Conservation (phyloP, 2,888 invertebrate species). For the Seira ritae region DNA sequence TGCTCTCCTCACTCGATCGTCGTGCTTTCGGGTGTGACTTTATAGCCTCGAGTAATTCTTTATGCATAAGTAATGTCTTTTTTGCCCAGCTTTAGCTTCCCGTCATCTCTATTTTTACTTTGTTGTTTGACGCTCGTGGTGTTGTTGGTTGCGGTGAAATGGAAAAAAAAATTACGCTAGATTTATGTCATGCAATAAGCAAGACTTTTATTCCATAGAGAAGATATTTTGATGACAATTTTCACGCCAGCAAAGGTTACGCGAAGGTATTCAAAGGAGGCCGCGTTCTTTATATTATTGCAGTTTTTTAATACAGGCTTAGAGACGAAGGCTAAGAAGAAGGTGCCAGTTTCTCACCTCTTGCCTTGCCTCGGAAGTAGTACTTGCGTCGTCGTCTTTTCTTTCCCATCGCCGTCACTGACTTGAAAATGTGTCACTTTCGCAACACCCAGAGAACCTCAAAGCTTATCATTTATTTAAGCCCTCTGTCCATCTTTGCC, state of each 20-base stretch:
- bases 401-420: too few relatives aligned
- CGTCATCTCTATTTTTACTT: slow-evolving; percentile 11
- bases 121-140: background rate
- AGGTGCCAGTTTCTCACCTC: too few relatives aligned
- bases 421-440: too few relatives aligned
- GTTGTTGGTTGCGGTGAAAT: too few relatives aligned
- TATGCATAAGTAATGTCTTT: background rate
- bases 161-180: background rate
- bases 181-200: background rate
- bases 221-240: background rate
- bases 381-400: too few relatives aligned
- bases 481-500: background rate
- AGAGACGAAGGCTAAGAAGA: too few relatives aligned
- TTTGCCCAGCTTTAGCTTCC: background rate
- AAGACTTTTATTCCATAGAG: background rate
- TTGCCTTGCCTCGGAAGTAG: too few relatives aligned
- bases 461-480: too few relatives aligned
- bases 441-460: too few relatives aligned
- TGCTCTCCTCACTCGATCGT: background rate
- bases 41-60: background rate
- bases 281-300: background rate
- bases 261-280: background rate
- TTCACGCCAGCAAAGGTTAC: slow-evolving; percentile 4
- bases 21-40: slow-evolving; percentile 11
- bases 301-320: too few relatives aligned